Conservation (phyloP, 2,797 vertebrate genomes). For the Acanthurus leucopareius region DNA sequence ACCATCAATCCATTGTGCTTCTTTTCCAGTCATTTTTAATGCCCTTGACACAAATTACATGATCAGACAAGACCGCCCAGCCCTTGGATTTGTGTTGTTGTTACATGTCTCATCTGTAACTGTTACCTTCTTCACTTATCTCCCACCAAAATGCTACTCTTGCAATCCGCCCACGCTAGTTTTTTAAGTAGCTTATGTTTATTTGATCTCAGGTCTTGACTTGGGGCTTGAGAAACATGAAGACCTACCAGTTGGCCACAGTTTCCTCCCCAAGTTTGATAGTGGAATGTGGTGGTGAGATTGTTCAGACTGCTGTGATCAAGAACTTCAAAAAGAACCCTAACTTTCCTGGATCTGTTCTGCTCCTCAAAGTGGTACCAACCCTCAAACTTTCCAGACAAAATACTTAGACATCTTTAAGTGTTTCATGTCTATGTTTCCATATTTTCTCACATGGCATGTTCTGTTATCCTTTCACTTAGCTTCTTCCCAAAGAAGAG, state of each 20-base stretch:
- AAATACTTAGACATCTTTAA: background rate
- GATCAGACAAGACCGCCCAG: constrained; percentile 55
- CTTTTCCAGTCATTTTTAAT: background rate
- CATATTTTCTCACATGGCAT: background rate
- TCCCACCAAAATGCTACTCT: background rate
- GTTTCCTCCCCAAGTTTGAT: constrained; percentile 93
- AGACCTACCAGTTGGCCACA: constrained; percentile 93
- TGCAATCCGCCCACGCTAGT: background rate
- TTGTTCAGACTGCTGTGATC: constrained; percentile 93
- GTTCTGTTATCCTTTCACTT: constrained; percentile 5
- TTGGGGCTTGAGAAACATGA: constrained; percentile 99
- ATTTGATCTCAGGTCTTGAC: constrained; percentile 89
- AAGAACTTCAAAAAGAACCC: constrained; percentile 97
- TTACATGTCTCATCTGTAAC: background rate
- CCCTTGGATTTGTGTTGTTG: constrained; percentile 17
- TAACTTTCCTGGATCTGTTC: constrained; percentile 94
- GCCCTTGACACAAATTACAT: constrained; percentile 13
- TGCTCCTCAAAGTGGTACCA: constrained; percentile 95
- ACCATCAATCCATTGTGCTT: background rate
- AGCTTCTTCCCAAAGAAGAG: constrained; percentile 97
- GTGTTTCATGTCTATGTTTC: background rate
- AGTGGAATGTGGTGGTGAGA: constrained; percentile 95
- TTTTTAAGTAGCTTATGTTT: constrained; percentile 12
- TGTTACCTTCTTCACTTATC: background rate
- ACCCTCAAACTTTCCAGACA: background rate